Base-by-base conservation (phyloP, 2,888 invertebrate species). In the Ochlodes sylvanus region DNA sequence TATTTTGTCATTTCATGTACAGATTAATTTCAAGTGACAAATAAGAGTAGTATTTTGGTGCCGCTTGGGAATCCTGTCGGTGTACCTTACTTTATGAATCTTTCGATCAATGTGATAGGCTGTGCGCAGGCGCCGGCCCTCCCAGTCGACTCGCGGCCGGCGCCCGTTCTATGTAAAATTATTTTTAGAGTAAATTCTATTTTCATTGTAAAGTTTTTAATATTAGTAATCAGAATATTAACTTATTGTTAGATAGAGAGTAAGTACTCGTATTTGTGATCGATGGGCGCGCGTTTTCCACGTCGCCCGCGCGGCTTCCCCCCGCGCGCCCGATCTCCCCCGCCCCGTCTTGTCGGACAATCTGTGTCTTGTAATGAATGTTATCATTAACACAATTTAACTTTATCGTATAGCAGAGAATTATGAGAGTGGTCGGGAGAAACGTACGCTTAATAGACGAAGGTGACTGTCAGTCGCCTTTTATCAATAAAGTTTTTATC, bases 101-200 rank as follows among this genome's bases (percentile, higher is more conserved):
- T 92, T 90, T 92, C 86, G 90, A 92, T 93, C 87, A 90, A 92
- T 93, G 93, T 93, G 93, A 92, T 93, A 93, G 92, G 83, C 74
- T 75, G 86, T 86, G 86, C 85, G 86, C 89, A 70, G 84, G 80
- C 86, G 90, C 84, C 92, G 90, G 86, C 87, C 88, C 89, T 84
- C 79, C 81, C 68, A 84, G 86, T 86, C 86, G 85, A 87, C 86
- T 86, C 82, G 78, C 91, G 90, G 86, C 86, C 89, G 92, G 83
- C 89, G 88, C 82, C 81, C 77, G 88, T 80, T 75, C 79, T 76
- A 86, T 84, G 85, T 82, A 77, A 82, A 86, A 87, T 87, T 89
- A 92, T 90, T 90, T 92, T 90, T 92, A 93, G 92, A 92, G 82
- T 91, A 86, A 92, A 92, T 85, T 92, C 92, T 92, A 92, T 93